Base-by-base conservation (phyloP, 2,113 vertebrate genomes). In the Varanus komodoensis region DNA sequence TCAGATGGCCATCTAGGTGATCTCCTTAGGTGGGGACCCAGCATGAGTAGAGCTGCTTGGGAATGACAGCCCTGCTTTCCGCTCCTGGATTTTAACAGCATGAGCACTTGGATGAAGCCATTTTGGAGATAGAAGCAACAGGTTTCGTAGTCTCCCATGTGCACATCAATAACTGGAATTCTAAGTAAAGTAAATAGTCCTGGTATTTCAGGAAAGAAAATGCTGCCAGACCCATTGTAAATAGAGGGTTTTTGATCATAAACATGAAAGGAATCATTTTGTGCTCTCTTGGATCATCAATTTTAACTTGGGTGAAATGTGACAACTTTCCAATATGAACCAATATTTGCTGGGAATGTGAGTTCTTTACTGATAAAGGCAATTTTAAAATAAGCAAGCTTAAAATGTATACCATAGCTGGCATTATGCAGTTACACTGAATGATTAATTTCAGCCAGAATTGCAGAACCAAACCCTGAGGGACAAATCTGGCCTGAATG, bases 251-350 rank as follows among this genome's bases (percentile, higher is more conserved):
- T 68, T 29, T 68, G 52, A 32, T 57, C 0, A 15, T 17, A 82
- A 50, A 61, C 84, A 25, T 52, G 34, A 64, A 38, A 80, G 84
- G 19, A 6, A 12, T 69, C 17, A 38, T 73, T 27, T 69, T 74
- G 52, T 29, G 32, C 86, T 61, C 77, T 38, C 29, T 90, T 67
- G 44, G 27, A 2, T 54, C 32, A 27, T 74, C 19, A 44, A 25
- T 57, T 90, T 85, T 74, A 83, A 87, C 90, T 92, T 34, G 3
- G 48, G 90, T 88, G n/a, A 83, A 4, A 2, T 0, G 7, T 80
- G 52, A 54, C 83, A 87, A 77, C n/a, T 75, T 93, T 92, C 84
- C 52, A 73, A n/a, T 34, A 67, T 69, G n/a, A 87, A 27, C 90
- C 85, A 84, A 48, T 75, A 44, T 44, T 17, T 68, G 7, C 44